A percentile compares a stretch with the other conserved stretches of the same genome.
These are phyloP conservation scores for Xestia c-nigrum DNA, from an alignment of 2,888 invertebrate genomes.

Conservation along the genomic window DNA sequence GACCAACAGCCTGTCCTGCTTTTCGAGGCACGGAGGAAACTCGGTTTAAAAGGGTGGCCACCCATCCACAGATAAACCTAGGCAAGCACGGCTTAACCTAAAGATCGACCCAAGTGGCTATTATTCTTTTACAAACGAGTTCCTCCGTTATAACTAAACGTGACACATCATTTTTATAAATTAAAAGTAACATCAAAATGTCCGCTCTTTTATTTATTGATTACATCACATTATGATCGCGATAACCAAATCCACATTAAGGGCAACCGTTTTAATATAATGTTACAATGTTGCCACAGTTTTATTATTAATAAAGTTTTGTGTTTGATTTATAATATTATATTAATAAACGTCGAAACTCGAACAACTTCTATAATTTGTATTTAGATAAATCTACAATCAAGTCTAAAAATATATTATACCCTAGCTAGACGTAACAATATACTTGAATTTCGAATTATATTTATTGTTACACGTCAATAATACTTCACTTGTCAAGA, in stretches of 20 bases:
- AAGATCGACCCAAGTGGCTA: no score
- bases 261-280: background rate
- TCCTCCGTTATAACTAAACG: background rate
- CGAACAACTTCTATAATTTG: background rate
- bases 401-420: background rate
- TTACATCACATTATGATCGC: background rate
- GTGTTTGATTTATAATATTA: background rate
- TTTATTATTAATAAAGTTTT: background rate
- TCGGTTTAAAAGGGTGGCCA: no score
- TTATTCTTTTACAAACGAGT: no score
- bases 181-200: background rate
- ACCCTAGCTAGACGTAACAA: background rate
- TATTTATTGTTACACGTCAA: no score
- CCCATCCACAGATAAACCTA: no score
- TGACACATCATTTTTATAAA: background rate
- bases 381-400: background rate
- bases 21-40: no score
- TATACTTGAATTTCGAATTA: background rate
- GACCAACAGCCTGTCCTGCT: no score
- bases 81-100: no score
- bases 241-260: background rate
- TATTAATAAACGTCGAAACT: conserved; percentile 15
- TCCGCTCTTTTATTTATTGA: no score
- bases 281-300: background rate
- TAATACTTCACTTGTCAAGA: no score